Evolutionary conservation across 2,113 vertebrate species (phyloP).

Genomic region (Cnemophilus loriae): DNA sequence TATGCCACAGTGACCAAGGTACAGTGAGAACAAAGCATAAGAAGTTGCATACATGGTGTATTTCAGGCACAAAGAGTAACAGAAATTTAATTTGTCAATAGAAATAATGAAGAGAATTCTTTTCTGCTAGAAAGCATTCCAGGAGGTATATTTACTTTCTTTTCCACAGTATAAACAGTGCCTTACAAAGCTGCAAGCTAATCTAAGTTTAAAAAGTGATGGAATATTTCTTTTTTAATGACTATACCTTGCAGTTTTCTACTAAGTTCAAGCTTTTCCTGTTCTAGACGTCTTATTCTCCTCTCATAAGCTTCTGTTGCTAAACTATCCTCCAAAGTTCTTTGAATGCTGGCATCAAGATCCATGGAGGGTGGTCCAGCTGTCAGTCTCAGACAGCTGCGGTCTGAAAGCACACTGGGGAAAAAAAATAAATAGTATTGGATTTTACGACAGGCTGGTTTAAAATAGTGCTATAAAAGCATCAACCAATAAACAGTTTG

Average conservation of each 20-base stretch:
- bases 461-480: neutral
- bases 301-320: slow-evolving; percentile 96
- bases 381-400: slow-evolving; percentile 84
- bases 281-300: slow-evolving; percentile 91
- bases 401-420: slow-evolving; percentile 87
- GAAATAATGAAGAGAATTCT: neutral
- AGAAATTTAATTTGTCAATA: neutral
- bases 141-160: neutral
- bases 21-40: neutral
- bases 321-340: slow-evolving; percentile 89
- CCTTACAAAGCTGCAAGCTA: neutral
- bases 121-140: neutral
- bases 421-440: neutral
- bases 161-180: neutral
- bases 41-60: neutral
- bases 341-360: slow-evolving; percentile 83
- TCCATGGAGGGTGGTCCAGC: slow-evolving; percentile 74
- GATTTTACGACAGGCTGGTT: neutral
- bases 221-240: neutral
- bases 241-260: slow-evolving; percentile 92
- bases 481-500: neutral
- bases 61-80: neutral
- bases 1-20: neutral
- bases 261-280: slow-evolving; percentile 93
- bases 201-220: neutral